These are phyloP conservation scores for Mus caroli DNA, from an alignment of 2,797 vertebrate species.

Conservation along the genomic window DNA sequence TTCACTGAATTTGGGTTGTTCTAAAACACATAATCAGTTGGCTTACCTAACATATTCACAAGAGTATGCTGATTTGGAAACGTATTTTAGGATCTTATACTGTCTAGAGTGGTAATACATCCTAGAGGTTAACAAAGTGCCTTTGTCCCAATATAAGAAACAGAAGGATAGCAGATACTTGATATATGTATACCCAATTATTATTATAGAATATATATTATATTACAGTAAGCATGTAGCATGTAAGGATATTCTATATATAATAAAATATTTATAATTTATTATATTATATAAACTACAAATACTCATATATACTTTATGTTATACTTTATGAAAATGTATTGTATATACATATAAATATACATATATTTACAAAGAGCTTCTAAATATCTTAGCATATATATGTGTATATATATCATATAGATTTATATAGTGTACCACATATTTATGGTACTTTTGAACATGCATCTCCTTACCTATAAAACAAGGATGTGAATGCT, in stretches of 20 bases:
- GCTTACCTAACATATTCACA: not conserved
- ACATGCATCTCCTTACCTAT: not conserved
- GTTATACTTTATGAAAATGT: not conserved
- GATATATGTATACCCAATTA: not conserved
- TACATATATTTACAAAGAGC: not conserved
- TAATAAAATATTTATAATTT: not conserved
- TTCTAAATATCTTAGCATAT: not conserved
- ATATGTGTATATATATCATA: not conserved
- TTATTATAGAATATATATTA: too few species aligned
- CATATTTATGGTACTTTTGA: not conserved
- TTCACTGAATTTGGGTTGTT: not conserved
- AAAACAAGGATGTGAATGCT: conserved; percentile 28
- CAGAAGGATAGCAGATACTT: not conserved
- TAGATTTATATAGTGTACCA: not conserved
- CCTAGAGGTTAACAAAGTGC: not conserved
- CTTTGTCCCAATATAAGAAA: not conserved
- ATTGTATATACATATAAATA: not conserved
- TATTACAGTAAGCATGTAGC: not conserved
- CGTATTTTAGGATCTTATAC: not conserved
- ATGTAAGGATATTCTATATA: not conserved
- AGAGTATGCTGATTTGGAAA: not conserved
- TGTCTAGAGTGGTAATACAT: not conserved
- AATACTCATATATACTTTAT: not conserved
- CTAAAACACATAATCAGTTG: not conserved
- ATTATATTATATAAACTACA: not conserved